Evolutionary conservation across 2,888 invertebrate species (phyloP).

Genomic region (Gryllus longicercus): DNA sequence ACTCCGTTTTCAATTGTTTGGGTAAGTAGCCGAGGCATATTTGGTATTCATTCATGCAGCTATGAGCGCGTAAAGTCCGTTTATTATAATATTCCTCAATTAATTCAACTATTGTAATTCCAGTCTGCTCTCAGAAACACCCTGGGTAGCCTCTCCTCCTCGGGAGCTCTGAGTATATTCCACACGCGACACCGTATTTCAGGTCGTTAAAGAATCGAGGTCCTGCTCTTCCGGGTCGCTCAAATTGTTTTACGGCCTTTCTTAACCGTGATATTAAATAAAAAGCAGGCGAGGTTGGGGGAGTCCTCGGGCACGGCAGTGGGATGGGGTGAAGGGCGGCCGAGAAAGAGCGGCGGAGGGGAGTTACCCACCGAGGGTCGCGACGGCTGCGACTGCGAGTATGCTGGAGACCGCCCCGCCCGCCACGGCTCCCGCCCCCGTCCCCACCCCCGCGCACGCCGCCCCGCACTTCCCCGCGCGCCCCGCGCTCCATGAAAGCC

Average conservation of each 20-base stretch:
- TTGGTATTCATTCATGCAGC: too few relatives aligned
- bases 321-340: background rate
- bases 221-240: background rate
- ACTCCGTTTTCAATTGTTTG: too few relatives aligned
- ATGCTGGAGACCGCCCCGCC: too few relatives aligned
- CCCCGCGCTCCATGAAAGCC: background rate
- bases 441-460: background rate
- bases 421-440: background rate
- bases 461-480: background rate
- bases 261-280: background rate
- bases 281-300: background rate
- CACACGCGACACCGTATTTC: background rate
- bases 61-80: too few relatives aligned
- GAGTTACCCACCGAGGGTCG: too few relatives aligned
- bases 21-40: too few relatives aligned
- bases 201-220: conserved; percentile 17
- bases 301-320: background rate
- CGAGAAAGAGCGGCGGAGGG: too few relatives aligned
- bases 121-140: background rate
- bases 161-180: background rate
- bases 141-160: background rate
- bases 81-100: background rate
- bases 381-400: too few relatives aligned
- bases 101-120: background rate
- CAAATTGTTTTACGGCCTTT: conserved; percentile 11